Percentiles rank a stretch among this genome's conserved stretches.
Evolutionary conservation across 2,113 vertebrate species (phyloP).

Genomic region (Genyomyrus donnyi): DNA sequence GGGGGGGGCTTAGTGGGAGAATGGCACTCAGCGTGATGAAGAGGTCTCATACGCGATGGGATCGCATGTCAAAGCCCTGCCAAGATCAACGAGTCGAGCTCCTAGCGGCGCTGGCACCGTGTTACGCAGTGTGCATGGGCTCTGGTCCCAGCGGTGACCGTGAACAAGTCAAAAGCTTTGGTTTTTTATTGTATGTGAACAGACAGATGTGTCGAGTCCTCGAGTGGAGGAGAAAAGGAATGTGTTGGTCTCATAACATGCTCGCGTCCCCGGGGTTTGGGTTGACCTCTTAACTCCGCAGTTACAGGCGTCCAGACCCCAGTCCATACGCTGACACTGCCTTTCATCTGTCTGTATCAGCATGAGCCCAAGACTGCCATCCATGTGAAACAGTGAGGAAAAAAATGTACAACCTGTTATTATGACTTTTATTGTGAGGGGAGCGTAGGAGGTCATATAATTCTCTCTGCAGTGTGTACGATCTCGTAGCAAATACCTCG

Average conservation of each 20-base stretch:
- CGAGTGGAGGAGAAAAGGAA: not conserved
- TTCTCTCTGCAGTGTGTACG: conserved; percentile 3
- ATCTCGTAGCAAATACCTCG: not conserved
- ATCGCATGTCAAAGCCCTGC: not conserved
- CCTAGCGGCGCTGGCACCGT: not conserved
- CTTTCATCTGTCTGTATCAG: not conserved
- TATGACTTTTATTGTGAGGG: not conserved
- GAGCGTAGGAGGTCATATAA: not conserved
- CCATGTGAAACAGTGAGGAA: not conserved
- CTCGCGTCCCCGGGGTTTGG: no score
- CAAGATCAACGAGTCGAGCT: not conserved
- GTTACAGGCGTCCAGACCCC: not conserved
- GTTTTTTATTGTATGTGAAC: not conserved
- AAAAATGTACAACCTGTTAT: not conserved
- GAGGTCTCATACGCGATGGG: not conserved
- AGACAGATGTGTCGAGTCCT: not conserved
- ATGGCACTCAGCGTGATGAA: not conserved
- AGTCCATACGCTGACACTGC: not conserved
- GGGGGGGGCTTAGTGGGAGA: not conserved
- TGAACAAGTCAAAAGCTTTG: not conserved
- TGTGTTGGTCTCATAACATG: not conserved
- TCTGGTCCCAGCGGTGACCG: not conserved
- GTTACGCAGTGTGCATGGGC: not conserved
- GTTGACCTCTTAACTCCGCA: not conserved
- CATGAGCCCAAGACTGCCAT: not conserved